Evolutionary conservation across 2,888 invertebrate genomes (phyloP).

Genomic region (Helicoverpa assulta): DNA sequence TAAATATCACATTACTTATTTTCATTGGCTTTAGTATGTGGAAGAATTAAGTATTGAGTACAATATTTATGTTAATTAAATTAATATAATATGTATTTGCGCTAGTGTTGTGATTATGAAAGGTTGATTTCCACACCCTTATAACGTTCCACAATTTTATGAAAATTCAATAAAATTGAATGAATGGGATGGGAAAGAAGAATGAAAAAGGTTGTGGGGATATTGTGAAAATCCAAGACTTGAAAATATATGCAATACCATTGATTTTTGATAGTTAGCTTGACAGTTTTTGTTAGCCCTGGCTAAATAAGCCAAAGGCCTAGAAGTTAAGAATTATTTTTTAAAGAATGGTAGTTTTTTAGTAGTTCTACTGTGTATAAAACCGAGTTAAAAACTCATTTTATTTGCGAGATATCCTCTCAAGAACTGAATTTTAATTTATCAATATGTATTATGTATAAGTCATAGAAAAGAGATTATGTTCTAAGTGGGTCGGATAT

Average conservation of each 20-base stretch:
- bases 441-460: conserved; percentile 15
- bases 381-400: conserved; percentile 50
- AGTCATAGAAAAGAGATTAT: conserved; percentile 25
- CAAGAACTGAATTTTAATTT: conserved; percentile 51
- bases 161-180: not conserved
- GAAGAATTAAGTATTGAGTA: no score
- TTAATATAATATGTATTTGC: not conserved
- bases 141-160: not conserved
- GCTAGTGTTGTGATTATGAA: not conserved
- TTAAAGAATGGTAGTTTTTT: conserved; percentile 21
- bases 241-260: conserved; percentile 39
- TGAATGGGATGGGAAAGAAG: not conserved
- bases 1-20: no score
- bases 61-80: no score
- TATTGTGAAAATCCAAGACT: conserved; percentile 30
- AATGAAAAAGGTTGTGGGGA: conserved; percentile 41
- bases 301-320: conserved; percentile 10
- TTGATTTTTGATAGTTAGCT: conserved; percentile 16
- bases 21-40: no score
- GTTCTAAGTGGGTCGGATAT: conserved; percentile 17
- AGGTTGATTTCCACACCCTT: not conserved
- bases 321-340: conserved; percentile 45
- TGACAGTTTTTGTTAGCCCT: conserved; percentile 5
- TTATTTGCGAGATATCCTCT: conserved; percentile 45
- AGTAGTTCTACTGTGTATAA: conserved; percentile 13